A percentile compares a stretch with the other conserved stretches of the same genome.
phyloP scores from a whole-genome alignment of 2,888 invertebrate species.

The Mythimna albipuncta region DNA sequence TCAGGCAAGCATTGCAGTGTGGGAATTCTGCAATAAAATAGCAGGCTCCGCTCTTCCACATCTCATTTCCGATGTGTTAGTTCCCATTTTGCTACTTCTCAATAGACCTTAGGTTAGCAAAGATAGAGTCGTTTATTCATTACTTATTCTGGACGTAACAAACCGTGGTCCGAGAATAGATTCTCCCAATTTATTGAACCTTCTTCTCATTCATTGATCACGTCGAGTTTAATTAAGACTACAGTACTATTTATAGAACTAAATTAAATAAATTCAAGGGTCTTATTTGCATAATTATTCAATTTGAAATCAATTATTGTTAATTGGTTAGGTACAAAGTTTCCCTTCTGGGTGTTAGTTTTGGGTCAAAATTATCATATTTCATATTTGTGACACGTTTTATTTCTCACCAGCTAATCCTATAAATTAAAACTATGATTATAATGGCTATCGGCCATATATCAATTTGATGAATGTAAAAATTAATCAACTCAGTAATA shows the following conservation, averaged over 20 bases:
- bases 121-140: neutral
- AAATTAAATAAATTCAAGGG: constrained; percentile 25
- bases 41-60: neutral
- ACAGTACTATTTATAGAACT: constrained; percentile 13
- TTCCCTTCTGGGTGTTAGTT: constrained; percentile 16
- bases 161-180: constrained; percentile 5
- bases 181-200: constrained; percentile 18
- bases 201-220: constrained; percentile 35
- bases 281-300: constrained; percentile 50
- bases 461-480: too few species aligned
- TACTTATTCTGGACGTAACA: neutral
- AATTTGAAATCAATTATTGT: constrained; percentile 34
- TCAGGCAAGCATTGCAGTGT: neutral
- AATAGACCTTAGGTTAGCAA: neutral
- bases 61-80: constrained; percentile 4
- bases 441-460: neutral
- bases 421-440: neutral
- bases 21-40: neutral
- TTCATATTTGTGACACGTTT: constrained; percentile 4
- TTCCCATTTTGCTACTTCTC: neutral
- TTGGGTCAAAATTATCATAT: constrained; percentile 28
- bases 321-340: constrained; percentile 25
- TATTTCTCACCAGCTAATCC: neutral
- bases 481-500: too few species aligned
- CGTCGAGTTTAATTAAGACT: constrained; percentile 29